Conservation (phyloP, 2,888 invertebrate species). For the Tanytarsus gracilentus region DNA sequence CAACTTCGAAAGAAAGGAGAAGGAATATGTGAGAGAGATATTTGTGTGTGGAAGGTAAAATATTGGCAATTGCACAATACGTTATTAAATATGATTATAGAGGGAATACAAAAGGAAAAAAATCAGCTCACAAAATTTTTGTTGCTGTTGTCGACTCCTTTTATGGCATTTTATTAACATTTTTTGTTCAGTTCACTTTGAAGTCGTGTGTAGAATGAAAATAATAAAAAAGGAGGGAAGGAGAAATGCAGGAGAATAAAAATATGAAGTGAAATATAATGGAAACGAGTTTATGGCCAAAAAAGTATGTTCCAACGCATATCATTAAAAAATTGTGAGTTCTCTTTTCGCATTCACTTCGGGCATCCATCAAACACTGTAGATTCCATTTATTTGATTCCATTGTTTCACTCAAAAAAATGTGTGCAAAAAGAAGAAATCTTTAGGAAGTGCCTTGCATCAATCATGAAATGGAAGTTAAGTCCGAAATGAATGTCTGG, state of each 20-base stretch:
- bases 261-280: too few species aligned
- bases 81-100: conserved; percentile 29
- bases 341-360: not conserved
- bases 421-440: not conserved
- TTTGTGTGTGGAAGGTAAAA: conserved; percentile 11
- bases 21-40: not conserved
- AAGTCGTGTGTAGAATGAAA: not conserved
- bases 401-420: conserved; percentile 7
- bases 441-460: conserved; percentile 24
- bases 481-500: conserved; percentile 26
- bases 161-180: conserved; percentile 20
- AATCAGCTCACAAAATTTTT: conserved; percentile 4
- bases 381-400: conserved; percentile 15
- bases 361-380: conserved; percentile 23
- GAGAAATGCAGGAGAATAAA: not conserved
- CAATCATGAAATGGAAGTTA: conserved; percentile 22
- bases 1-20: conserved; percentile 8
- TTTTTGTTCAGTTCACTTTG: not conserved
- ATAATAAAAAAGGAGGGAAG: not conserved
- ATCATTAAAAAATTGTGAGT: conserved; percentile 27
- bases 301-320: conserved; percentile 18
- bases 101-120: not conserved
- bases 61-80: conserved; percentile 29
- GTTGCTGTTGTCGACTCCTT: conserved; percentile 24
- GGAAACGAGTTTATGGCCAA: conserved; percentile 14